These are phyloP conservation scores for Macrocentrus cingulum DNA, from an alignment of 1,140 invertebrate species.

Conservation along the genomic window DNA sequence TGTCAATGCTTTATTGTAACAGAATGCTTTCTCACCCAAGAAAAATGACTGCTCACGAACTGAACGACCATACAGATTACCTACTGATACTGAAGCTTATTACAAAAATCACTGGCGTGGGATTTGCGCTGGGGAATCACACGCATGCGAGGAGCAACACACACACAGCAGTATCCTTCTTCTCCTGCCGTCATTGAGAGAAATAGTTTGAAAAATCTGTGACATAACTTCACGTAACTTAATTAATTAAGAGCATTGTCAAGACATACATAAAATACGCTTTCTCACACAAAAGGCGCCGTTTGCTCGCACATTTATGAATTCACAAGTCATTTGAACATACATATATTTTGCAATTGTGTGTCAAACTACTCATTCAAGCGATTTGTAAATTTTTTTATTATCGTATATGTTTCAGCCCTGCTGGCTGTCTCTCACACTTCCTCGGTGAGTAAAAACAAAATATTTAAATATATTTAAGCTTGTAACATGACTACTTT, in stretches of 20 bases:
- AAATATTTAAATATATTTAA: conserved; percentile 8
- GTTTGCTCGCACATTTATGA: background rate
- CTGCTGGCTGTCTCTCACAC: conserved; percentile 48
- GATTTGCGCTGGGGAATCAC: conserved; percentile 5
- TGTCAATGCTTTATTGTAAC: no score
- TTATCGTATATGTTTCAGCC: conserved; percentile 56
- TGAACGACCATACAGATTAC: background rate
- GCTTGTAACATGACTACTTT: background rate
- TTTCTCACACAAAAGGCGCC: conserved; percentile 19
- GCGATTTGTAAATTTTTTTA: conserved; percentile 30
- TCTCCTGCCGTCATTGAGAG: conserved; percentile 26
- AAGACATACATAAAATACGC: conserved; percentile 24
- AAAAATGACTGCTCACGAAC: no score
- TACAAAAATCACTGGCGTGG: conserved; percentile 16
- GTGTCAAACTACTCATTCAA: no score
- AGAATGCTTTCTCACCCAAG: no score
- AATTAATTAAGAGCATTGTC: conserved; percentile 56
- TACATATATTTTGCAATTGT: conserved; percentile 1
- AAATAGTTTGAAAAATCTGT: conserved; percentile 51
- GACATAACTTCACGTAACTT: conserved; percentile 56
- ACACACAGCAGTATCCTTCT: conserved; percentile 1
- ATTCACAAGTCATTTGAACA: conserved; percentile 1
- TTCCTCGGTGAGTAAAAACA: conserved; percentile 47
- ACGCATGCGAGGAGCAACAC: conserved; percentile 12
- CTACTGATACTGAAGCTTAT: conserved; percentile 2